These are phyloP conservation scores for Clivina fossor DNA, from an alignment of 2,888 invertebrate species.

Conservation along the genomic window DNA sequence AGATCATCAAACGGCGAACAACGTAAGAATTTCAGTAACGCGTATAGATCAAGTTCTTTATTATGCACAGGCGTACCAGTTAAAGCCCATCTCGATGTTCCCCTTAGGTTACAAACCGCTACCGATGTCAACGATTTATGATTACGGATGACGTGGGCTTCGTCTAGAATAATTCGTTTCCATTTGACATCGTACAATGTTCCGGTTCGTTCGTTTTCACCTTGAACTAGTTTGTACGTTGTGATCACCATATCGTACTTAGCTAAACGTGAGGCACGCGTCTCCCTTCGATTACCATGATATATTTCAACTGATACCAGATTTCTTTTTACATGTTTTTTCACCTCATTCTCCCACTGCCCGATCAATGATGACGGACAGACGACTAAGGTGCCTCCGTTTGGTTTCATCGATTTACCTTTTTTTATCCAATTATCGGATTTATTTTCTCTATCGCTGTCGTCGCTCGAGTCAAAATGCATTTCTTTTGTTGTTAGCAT, in stretches of 20 bases:
- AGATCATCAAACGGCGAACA: conserved; percentile 90
- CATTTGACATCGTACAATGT: conserved; percentile 71
- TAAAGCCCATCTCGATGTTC: conserved; percentile 75
- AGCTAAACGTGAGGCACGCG: conserved; percentile 62
- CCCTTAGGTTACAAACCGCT: conserved; percentile 67
- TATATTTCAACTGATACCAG: conserved; percentile 68
- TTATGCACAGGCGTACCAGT: conserved; percentile 97
- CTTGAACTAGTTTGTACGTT: conserved; percentile 76
- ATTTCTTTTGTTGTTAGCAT: conserved; percentile 61
- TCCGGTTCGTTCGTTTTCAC: conserved; percentile 61
- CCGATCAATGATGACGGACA: conserved; percentile 89
- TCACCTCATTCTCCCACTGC: conserved; percentile 87
- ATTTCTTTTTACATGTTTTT: conserved; percentile 62
- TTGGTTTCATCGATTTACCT: conserved; percentile 49
- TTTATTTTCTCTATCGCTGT: conserved; percentile 45
- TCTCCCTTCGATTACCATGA: conserved; percentile 79
- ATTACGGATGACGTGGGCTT: conserved; percentile 91
- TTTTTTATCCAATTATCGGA: conserved; percentile 39
- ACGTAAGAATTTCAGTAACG: conserved; percentile 78
- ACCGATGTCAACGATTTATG: conserved; percentile 74
- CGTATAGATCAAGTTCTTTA: conserved; percentile 80
- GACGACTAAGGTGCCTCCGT: conserved; percentile 82
- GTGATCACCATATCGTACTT: conserved; percentile 82
- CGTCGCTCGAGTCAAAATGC: conserved; percentile 45
- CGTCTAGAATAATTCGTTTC: conserved; percentile 88